Evolutionary conservation across 2,797 vertebrate genomes (phyloP).

Genomic region (Lacerta viridis): DNA sequence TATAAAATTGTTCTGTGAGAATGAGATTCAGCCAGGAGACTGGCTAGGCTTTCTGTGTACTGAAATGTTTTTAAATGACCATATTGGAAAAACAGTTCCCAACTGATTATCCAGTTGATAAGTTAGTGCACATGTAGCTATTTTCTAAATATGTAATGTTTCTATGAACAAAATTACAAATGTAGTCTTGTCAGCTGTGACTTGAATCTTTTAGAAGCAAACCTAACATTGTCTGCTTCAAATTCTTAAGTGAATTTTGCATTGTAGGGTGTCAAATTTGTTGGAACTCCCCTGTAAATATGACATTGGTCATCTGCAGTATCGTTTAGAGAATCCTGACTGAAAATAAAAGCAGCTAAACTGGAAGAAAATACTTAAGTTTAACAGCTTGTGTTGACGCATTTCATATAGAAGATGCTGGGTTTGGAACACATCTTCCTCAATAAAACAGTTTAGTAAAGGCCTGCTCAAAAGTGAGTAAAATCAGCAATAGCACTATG

Average conservation of each 20-base stretch:
- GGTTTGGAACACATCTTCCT: slow-evolving; percentile 59
- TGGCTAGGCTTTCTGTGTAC: slow-evolving; percentile 72
- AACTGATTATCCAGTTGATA: slow-evolving; percentile 80
- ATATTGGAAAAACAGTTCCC: slow-evolving; percentile 76
- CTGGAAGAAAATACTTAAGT: slow-evolving; percentile 67
- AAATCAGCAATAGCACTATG: background rate
- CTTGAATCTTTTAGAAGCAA: slow-evolving; percentile 68
- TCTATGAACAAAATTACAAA: slow-evolving; percentile 70
- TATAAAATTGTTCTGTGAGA: slow-evolving; percentile 56
- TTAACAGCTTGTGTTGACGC: slow-evolving; percentile 66
- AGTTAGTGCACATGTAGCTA: slow-evolving; percentile 75
- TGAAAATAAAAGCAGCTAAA: slow-evolving; percentile 58
- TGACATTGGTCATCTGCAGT: slow-evolving; percentile 68
- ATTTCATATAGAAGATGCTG: slow-evolving; percentile 65
- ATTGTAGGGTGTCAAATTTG: slow-evolving; percentile 64
- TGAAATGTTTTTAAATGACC: slow-evolving; percentile 74
- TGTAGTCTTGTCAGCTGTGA: slow-evolving; percentile 73
- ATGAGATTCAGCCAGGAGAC: slow-evolving; percentile 47
- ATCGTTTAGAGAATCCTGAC: slow-evolving; percentile 63
- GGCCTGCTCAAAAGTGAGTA: background rate
- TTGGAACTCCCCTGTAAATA: slow-evolving; percentile 68
- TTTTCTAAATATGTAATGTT: slow-evolving; percentile 76
- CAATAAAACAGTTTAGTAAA: slow-evolving; percentile 22
- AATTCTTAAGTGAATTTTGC: slow-evolving; percentile 65
- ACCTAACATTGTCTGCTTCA: slow-evolving; percentile 60